Conservation (phyloP, 2,113 vertebrate genomes). For the Misgurnus mizolepis region DNA sequence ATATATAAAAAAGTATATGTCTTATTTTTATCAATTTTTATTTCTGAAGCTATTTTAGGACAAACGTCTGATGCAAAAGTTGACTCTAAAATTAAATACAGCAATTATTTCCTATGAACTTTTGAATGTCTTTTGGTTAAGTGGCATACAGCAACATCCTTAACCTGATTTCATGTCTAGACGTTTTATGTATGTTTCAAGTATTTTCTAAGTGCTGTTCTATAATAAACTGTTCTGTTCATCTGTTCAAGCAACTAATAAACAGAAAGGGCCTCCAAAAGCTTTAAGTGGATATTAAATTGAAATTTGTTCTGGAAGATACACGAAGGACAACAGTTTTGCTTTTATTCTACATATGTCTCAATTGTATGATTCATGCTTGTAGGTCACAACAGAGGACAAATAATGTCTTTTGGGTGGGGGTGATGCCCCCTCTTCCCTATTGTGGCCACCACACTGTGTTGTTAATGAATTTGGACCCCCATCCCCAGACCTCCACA, state of each 20-base stretch:
- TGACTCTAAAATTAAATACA: no score
- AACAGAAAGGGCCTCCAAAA: background rate
- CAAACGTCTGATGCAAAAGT: no score
- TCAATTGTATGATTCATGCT: conserved; percentile 18
- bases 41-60: no score
- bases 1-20: no score
- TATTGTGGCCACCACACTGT: conserved; percentile 44
- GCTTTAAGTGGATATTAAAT: background rate
- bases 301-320: background rate
- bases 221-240: background rate
- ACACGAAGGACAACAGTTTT: background rate
- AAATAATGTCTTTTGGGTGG: conserved; percentile 29
- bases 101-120: no score
- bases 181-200: no score
- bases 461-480: conserved; percentile 58
- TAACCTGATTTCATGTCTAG: no score
- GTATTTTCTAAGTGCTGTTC: background rate
- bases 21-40: no score
- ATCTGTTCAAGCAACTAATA: background rate
- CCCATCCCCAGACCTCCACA: conserved; percentile 35
- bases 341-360: background rate
- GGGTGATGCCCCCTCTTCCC: conserved; percentile 13
- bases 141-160: no score
- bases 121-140: no score
- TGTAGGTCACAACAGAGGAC: conserved; percentile 50